A percentile compares a stretch with the other conserved stretches of the same genome.
phyloP scores from a whole-genome alignment of 2,888 invertebrate genomes.

The Fragum sueziense region DNA sequence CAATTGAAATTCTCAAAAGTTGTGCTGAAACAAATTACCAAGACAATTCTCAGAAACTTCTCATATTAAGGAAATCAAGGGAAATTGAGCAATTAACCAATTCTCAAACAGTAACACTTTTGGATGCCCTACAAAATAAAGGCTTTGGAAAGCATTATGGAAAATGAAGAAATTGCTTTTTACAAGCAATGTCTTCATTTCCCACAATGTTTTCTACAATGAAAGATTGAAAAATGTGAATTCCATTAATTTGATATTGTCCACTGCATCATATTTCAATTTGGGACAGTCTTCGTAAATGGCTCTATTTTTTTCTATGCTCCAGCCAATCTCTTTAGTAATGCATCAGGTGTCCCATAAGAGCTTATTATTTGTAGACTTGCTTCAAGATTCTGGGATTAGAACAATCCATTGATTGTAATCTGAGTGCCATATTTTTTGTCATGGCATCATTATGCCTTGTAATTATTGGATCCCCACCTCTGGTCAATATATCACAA shows the following conservation, averaged over 20 bases:
- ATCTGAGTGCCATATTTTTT: slow-evolving; percentile 14
- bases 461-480: slow-evolving; percentile 24
- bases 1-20: slow-evolving; percentile 6
- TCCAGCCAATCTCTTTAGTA: too few relatives aligned
- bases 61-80: not conserved
- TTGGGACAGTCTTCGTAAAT: too few relatives aligned
- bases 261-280: too few relatives aligned
- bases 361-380: not conserved
- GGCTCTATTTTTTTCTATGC: too few relatives aligned
- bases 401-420: slow-evolving; percentile 20
- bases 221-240: too few relatives aligned
- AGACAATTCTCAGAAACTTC: not conserved
- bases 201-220: too few relatives aligned
- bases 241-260: too few relatives aligned
- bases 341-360: not conserved
- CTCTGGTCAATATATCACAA: slow-evolving; percentile 20
- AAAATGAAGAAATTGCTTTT: too few relatives aligned
- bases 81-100: not conserved
- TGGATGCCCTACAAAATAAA: too few relatives aligned
- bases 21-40: not conserved
- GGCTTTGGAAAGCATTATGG: too few relatives aligned
- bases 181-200: too few relatives aligned
- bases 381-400: not conserved
- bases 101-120: too few relatives aligned
- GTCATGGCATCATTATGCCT: slow-evolving; percentile 23